These are phyloP conservation scores for Limnephilus auricula DNA, from an alignment of 2,888 invertebrate species.

Conservation along the genomic window DNA sequence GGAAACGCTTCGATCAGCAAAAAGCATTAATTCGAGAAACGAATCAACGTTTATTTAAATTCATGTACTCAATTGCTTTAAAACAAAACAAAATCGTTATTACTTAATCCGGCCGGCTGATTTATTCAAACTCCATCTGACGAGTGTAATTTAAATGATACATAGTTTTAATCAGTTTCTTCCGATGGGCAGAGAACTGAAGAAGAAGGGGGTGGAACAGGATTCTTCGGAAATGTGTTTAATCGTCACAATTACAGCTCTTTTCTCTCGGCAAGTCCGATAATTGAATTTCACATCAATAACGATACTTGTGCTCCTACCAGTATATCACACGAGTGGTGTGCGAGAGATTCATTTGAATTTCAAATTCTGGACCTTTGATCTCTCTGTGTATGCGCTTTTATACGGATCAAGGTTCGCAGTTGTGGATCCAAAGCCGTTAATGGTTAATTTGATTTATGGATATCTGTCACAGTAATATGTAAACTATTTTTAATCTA, in stretches of 20 bases:
- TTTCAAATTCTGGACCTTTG: not conserved
- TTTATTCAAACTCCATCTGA: slow-evolving; percentile 37
- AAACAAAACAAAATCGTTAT: slow-evolving; percentile 15
- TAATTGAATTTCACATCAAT: slow-evolving; percentile 61
- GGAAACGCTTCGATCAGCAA: slow-evolving; percentile 7
- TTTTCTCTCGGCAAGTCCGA: slow-evolving; percentile 6
- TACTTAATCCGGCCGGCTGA: slow-evolving; percentile 38
- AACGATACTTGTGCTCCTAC: slow-evolving; percentile 45
- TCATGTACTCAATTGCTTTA: slow-evolving; percentile 3
- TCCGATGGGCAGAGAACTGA: slow-evolving; percentile 11
- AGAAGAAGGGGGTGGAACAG: not conserved
- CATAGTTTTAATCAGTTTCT: slow-evolving; percentile 39
- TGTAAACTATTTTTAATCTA: not conserved
- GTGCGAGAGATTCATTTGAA: not conserved
- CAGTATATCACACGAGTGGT: slow-evolving; percentile 11
- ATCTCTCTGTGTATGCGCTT: not conserved
- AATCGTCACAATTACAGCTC: slow-evolving; percentile 49
- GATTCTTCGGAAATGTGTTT: slow-evolving; percentile 23
- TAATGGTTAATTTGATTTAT: not conserved
- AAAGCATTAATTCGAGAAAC: not conserved
- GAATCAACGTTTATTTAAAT: slow-evolving; percentile 11
- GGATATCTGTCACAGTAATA: not conserved
- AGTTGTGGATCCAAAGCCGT: not conserved
- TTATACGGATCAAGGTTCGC: not conserved
- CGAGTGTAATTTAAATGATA: slow-evolving; percentile 44